Conservation (phyloP, 2,113 vertebrate genomes). For the Alouatta palliata region DNA sequence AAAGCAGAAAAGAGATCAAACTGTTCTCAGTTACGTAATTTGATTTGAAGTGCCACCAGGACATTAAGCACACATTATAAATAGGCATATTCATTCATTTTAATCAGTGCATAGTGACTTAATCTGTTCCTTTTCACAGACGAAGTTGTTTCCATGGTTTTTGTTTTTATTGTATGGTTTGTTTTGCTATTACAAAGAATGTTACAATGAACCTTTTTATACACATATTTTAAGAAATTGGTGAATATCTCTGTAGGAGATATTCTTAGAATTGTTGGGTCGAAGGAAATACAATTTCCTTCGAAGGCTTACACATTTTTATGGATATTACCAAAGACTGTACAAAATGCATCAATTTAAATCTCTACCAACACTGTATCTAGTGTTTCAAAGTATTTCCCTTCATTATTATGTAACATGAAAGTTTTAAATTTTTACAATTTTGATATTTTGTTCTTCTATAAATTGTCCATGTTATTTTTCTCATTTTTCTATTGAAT, state of each 20-base stretch:
- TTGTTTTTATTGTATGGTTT: background rate
- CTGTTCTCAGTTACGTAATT: background rate
- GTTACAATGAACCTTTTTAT: background rate
- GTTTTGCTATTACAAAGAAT: background rate
- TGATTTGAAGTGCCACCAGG: background rate
- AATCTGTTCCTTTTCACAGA: background rate
- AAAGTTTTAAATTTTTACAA: background rate
- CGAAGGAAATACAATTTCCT: background rate
- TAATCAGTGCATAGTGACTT: background rate
- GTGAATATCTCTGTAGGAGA: background rate
- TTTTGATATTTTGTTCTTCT: background rate
- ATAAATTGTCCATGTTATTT: background rate
- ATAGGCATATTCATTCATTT: constrained; percentile 1
- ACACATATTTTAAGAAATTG: background rate
- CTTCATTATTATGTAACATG: background rate
- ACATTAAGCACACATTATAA: constrained; percentile 1
- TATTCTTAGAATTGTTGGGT: background rate
- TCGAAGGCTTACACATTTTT: background rate
- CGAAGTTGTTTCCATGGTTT: background rate
- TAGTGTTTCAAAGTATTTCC: background rate
- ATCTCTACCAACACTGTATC: background rate
- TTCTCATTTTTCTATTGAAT: background rate
- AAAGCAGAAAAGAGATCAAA: background rate
- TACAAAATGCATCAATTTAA: background rate
- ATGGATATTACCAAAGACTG: background rate